These are phyloP conservation scores for Nasonia giraulti DNA, from an alignment of 1,140 invertebrate genomes.

Conservation along the genomic window DNA sequence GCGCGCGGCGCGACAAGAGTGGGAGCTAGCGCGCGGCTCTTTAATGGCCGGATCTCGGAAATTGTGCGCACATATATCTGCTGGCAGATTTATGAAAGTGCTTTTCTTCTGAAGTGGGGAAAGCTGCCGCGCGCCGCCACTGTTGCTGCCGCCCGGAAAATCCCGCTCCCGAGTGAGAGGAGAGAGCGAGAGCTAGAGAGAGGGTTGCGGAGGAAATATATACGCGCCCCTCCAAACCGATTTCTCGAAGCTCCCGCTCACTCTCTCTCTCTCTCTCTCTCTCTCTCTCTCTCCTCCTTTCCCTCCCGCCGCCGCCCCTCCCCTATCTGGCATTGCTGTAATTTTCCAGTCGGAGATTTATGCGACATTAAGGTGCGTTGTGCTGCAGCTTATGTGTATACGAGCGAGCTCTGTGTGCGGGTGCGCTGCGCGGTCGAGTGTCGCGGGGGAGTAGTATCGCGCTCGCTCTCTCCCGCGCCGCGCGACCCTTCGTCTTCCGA, in stretches of 20 bases:
- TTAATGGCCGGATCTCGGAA: conserved; percentile 91
- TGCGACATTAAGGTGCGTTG: conserved; percentile 74
- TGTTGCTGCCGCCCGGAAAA: conserved; percentile 55
- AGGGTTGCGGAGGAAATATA: conserved; percentile 65
- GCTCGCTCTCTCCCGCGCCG: neutral
- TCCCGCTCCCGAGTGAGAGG: conserved; percentile 41
- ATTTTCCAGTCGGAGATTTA: conserved; percentile 75
- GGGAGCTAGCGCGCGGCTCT: conserved; percentile 68
- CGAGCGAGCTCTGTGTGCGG: neutral
- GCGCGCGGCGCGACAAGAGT: conserved; percentile 63
- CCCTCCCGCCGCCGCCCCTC: conserved; percentile 54
- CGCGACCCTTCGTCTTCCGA: conserved; percentile 57
- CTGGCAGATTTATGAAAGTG: conserved; percentile 90
- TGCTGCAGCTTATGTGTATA: conserved; percentile 61
- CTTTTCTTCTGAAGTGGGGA: conserved; percentile 77
- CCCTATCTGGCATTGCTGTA: conserved; percentile 72
- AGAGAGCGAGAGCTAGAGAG: too few species aligned
- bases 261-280: conserved; percentile 31
- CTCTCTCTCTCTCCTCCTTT: conserved; percentile 22
- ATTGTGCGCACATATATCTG: conserved; percentile 91
- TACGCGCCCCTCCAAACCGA: conserved; percentile 58
- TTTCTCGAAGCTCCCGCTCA: conserved; percentile 52
- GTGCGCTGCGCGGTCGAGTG: neutral
- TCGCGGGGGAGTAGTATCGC: conserved; percentile 15
- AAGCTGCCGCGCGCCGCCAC: conserved; percentile 67